Base-by-base conservation (phyloP, 2,888 invertebrate genomes). In the Drosophila falleni region DNA sequence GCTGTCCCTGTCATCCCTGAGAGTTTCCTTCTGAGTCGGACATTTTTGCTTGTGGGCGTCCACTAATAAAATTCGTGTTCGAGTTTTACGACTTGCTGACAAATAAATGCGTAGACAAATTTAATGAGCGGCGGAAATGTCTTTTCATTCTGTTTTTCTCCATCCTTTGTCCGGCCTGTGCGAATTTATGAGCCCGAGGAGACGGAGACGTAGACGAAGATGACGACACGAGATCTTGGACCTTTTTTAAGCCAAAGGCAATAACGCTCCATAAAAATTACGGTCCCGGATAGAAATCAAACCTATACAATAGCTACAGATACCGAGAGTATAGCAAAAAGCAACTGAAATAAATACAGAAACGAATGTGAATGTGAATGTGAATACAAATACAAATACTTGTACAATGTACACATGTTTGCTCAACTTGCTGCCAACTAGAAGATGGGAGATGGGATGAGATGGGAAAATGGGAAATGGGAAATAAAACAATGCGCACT, bases 101-200 rank as follows among this genome's bases (percentile, higher is more conserved):
- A 91, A 89, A 91, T 91, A 90, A 90, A 78, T 87, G 89, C 87
- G 82, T 78, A 74, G 78, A 90, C 89, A 82, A 91, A 91, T 90
- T 91, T 88, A 91, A 91, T 91, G 90, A 89, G 79, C 71, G 85
- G 54, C 91, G 87, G 89, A 90, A 90, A 89, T 80, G 80, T 82
- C 88, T 78, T 84, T 87, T 71, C 74, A 68, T 82, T 80, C 51
- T 37, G 62, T 63, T 79, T 64, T 67, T 54, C 66, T 51, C 66
- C 64, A 67, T 68, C 47, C 42, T 59, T 39, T 74, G 65, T 55
- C 59, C 53, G 60, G 42, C 62, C 35, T 47, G 51, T 15, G 11
- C 42, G 62, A 73, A 74, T 81, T 72, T 76, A 78, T 82, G 41
- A 55, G 35, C 23, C 26, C 8, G 41, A 41, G 37, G 31, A 37